These are phyloP conservation scores for Rhagoletis zephyria DNA, from an alignment of 1,140 invertebrate species.

Conservation along the genomic window DNA sequence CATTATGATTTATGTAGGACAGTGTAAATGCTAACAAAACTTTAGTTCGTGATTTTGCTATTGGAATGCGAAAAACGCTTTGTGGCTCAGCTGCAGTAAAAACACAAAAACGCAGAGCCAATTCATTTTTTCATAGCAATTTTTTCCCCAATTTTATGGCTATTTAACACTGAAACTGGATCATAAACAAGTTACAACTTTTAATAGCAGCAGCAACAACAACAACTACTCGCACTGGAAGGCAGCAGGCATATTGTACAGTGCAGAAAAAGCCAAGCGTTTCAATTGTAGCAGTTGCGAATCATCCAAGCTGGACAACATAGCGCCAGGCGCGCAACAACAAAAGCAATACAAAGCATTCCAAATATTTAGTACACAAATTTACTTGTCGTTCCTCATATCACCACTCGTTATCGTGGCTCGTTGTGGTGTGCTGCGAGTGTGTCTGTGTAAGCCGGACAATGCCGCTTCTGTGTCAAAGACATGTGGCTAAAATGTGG, in stretches of 20 bases:
- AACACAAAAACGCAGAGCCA: neutral
- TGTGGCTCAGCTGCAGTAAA: neutral
- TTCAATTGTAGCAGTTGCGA: neutral
- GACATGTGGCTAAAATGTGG: conserved; percentile 17
- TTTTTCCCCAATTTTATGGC: neutral
- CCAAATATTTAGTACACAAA: neutral
- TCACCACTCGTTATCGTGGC: no score
- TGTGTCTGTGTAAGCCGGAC: neutral
- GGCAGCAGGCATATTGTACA: no score
- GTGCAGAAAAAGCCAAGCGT: neutral
- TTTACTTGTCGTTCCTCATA: neutral
- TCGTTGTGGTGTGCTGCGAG: neutral
- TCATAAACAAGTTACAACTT: conserved; percentile 4
- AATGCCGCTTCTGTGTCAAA: conserved; percentile 40
- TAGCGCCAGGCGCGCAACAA: neutral
- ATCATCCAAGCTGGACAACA: neutral
- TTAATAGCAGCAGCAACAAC: neutral
- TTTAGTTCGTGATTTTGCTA: neutral
- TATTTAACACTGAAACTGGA: neutral
- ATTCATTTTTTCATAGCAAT: neutral
- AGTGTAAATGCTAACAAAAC: neutral
- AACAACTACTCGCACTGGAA: neutral
- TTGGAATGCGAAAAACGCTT: neutral
- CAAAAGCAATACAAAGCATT: conserved; percentile 2
- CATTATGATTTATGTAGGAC: neutral